Percentiles rank a stretch among this genome's conserved stretches.
Conservation (phyloP, 2,113 vertebrate species). For the Blennius ocellaris region DNA sequence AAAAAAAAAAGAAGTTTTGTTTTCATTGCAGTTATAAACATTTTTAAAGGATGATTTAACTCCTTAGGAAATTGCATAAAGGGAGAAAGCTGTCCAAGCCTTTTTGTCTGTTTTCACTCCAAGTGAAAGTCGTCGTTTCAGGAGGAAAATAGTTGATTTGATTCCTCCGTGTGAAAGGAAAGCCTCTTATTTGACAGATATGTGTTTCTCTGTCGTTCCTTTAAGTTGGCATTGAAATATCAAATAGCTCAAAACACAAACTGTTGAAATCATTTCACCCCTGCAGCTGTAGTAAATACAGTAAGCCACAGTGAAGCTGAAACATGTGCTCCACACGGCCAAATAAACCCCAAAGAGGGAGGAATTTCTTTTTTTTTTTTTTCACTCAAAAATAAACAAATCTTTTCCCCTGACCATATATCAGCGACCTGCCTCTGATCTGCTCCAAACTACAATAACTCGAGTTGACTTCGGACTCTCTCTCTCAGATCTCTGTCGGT, state of each 20-base stretch:
- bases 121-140: constrained; percentile 21
- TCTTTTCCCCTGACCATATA: constrained; percentile 4
- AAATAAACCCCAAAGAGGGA: constrained; percentile 45
- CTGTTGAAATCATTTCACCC: constrained; percentile 57
- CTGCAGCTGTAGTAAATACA: constrained; percentile 72
- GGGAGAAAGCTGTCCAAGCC: constrained; percentile 5
- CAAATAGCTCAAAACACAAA: constrained; percentile 53
- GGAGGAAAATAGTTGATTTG: constrained; percentile 10
- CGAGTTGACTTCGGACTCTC: constrained; percentile 27
- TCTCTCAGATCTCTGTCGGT: constrained; percentile 26
- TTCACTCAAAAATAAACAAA: constrained; percentile 42
- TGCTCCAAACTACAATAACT: constrained; percentile 23
- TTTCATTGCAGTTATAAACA: constrained; percentile 62
- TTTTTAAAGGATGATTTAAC: constrained; percentile 44
- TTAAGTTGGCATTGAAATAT: constrained; percentile 37
- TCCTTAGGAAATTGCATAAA: constrained; percentile 20
- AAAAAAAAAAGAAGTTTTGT: constrained; percentile 42
- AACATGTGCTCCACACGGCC: constrained; percentile 62
- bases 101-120: neutral
- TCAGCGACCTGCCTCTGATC: constrained; percentile 22
- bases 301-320: constrained; percentile 54
- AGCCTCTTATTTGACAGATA: constrained; percentile 27
- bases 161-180: too few relatives aligned
- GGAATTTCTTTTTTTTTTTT: constrained; percentile 16
- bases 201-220: constrained; percentile 14